Base-by-base conservation (phyloP, 2,888 invertebrate species). In the Tenthredo notha region DNA sequence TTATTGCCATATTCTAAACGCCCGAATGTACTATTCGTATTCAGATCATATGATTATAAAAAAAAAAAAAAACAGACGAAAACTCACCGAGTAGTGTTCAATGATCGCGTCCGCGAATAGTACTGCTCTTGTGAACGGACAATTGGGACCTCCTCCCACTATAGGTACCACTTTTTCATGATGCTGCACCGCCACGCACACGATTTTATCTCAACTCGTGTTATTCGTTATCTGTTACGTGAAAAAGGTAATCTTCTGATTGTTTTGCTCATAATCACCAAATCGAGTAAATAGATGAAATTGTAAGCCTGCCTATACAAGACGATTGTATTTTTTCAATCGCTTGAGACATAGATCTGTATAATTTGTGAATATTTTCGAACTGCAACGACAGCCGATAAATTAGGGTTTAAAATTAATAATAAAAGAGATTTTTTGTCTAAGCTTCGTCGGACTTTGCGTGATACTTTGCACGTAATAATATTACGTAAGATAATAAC, bases 21-120 rank as follows among this genome's bases (percentile, higher is more conserved):
- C 61, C 33, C 33, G 7, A 29, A 67, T 67, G 33, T 67, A 33
- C 33, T 33, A 33, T 6, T 61, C 54, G 7, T 37, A 33, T 7
- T 25, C n/a, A 15, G 29, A 37, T 70, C 18, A 12, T 21, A 25
- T 61, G 5, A 25, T 61, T 10, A 25, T 21, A 61, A 65, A 1
- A 6, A 40, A 33, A 33, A 3, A 61, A 65, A 1, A 6, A 40
- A 33, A 33, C 0, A 40, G 25, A 7, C 47, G 12, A 15, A 54
- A 77, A 50, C 77, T 77, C 54, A 77, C 77, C 77, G 12, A 18
- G 77, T 40, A 18, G n/a, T 77, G 54, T 40, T 77, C 50, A 29
- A 77, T 77, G 47, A 47, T 50, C 33, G 77, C 9, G 18, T 50
- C 54, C 9, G 25, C 47, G 7, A 77, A 77, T 29, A 50, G 29